Conservation (phyloP, 2,113 vertebrate species). For the Triplophysa dalaica region DNA sequence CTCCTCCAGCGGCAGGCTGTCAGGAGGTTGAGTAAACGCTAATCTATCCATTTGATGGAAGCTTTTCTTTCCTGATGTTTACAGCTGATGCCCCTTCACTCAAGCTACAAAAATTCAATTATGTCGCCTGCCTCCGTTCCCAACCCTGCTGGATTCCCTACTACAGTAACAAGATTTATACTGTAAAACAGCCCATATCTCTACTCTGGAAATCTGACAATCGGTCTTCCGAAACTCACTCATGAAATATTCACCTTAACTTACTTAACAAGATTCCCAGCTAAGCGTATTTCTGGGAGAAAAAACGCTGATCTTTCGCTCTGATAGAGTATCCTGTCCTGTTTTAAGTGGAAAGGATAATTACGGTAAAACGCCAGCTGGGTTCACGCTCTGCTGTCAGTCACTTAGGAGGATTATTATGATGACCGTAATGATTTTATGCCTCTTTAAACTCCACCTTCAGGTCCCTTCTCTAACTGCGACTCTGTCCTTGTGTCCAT, state of each 20-base stretch:
- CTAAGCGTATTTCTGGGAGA: neutral
- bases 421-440: conserved; percentile 23
- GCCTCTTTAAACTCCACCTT: neutral
- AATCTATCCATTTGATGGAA: conserved; percentile 18
- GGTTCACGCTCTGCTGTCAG: conserved; percentile 32
- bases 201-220: conserved; percentile 18
- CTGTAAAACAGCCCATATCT: conserved; percentile 33
- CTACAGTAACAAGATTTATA: conserved; percentile 51
- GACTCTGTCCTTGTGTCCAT: neutral
- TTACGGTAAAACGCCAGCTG: conserved; percentile 33
- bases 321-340: neutral
- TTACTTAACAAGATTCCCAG: conserved; percentile 45
- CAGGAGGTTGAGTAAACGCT: conserved; percentile 11
- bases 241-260: conserved; percentile 40
- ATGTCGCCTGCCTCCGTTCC: neutral
- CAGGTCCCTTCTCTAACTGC: neutral
- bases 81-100: conserved; percentile 24
- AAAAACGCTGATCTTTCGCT: neutral
- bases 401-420: conserved; percentile 66
- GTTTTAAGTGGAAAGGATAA: conserved; percentile 34
- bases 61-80: conserved; percentile 30
- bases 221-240: conserved; percentile 27
- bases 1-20: neutral
- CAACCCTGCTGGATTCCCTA: neutral
- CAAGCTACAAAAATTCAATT: conserved; percentile 19